phyloP scores from a whole-genome alignment of 2,888 invertebrate species.

The Microplitis deprimator region DNA sequence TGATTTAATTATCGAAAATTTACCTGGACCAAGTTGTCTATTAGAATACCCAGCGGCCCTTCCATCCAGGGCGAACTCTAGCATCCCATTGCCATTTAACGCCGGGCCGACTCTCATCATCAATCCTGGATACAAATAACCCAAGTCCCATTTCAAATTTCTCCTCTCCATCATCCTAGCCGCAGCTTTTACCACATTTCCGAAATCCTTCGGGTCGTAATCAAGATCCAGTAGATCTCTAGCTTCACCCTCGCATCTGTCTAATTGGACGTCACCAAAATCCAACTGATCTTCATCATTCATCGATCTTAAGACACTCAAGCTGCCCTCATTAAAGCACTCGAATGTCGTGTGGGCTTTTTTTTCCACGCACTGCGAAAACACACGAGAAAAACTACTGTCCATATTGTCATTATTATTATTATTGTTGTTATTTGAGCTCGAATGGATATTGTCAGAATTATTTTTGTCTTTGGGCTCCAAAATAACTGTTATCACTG shows the following conservation, averaged over 20 bases:
- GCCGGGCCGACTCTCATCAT: slow-evolving; percentile 84
- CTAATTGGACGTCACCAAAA: slow-evolving; percentile 77
- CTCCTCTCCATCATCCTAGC: slow-evolving; percentile 77
- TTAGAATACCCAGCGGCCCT: slow-evolving; percentile 72
- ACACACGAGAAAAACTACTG: slow-evolving; percentile 56
- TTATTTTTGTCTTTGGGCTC: slow-evolving; percentile 54
- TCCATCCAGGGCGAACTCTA: slow-evolving; percentile 82
- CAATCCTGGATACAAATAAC: slow-evolving; percentile 82
- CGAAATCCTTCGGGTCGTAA: slow-evolving; percentile 82
- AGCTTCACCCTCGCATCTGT: slow-evolving; percentile 76
- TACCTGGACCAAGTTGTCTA: slow-evolving; percentile 78
- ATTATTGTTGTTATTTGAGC: slow-evolving; percentile 52
- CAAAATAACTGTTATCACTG: slow-evolving; percentile 63
- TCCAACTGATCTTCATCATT: slow-evolving; percentile 80
- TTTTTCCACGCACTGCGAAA: slow-evolving; percentile 61
- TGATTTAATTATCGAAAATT: slow-evolving; percentile 23
- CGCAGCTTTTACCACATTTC: slow-evolving; percentile 73
- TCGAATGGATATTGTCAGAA: slow-evolving; percentile 36
- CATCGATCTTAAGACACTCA: slow-evolving; percentile 78
- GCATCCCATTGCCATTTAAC: slow-evolving; percentile 78
- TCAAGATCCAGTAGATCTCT: slow-evolving; percentile 80
- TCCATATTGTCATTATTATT: slow-evolving; percentile 36
- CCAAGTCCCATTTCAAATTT: slow-evolving; percentile 83
- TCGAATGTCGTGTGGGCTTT: slow-evolving; percentile 67
- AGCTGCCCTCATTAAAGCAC: slow-evolving; percentile 81